Conservation (phyloP, 2,888 invertebrate species). For the Anticlea derivata region DNA sequence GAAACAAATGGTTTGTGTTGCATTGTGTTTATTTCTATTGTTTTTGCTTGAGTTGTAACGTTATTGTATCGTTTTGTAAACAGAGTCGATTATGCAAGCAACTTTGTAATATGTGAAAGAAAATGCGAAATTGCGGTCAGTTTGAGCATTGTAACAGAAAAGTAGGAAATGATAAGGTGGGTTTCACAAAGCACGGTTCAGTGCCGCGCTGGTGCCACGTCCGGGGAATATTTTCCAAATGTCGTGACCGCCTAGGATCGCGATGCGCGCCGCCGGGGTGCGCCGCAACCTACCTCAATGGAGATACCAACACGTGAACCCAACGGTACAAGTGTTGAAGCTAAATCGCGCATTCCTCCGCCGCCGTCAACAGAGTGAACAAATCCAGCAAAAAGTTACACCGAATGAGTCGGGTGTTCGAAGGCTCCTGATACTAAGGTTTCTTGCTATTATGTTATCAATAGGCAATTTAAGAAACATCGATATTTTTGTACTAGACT, state of each 20-base stretch:
- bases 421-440: slow-evolving; percentile 4
- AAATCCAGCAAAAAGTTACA: slow-evolving; percentile 25
- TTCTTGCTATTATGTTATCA: slow-evolving; percentile 14
- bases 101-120: not conserved
- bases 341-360: slow-evolving; percentile 59
- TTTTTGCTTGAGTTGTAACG: slow-evolving; percentile 12
- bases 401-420: slow-evolving; percentile 26
- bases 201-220: slow-evolving; percentile 58
- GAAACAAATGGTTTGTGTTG: slow-evolving; percentile 39
- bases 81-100: not conserved
- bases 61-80: slow-evolving; percentile 2
- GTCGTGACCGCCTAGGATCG: slow-evolving; percentile 82
- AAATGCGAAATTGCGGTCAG: not conserved
- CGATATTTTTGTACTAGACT: slow-evolving; percentile 19
- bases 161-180: slow-evolving; percentile 78
- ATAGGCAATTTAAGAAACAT: slow-evolving; percentile 19
- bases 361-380: slow-evolving; percentile 41
- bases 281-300: slow-evolving; percentile 69
- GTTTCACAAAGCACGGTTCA: slow-evolving; percentile 64
- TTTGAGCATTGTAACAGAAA: slow-evolving; percentile 60
- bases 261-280: slow-evolving; percentile 79
- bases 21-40: slow-evolving; percentile 30
- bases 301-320: slow-evolving; percentile 76
- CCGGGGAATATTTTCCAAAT: slow-evolving; percentile 80
- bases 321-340: slow-evolving; percentile 76